Base-by-base conservation (phyloP, 2,888 invertebrate species). In the Serrognathus titanus region DNA sequence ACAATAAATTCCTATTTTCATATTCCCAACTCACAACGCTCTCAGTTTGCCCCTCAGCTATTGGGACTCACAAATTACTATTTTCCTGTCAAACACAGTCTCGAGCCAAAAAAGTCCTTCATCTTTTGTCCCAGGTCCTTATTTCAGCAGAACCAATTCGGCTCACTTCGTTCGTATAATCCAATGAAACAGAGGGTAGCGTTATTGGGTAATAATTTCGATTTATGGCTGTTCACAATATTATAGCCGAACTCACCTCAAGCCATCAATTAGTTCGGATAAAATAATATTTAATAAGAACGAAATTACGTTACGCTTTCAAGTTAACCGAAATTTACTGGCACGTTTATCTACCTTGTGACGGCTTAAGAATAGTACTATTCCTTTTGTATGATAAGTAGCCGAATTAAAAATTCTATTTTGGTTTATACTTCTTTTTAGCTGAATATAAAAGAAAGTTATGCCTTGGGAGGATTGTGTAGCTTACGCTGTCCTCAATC, bases 41-140 rank as follows among this genome's bases (percentile, higher is more conserved):
- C 12, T 43, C 43, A 43, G 43, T 43, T 20, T 9, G 43, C n/a
- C 54, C 53, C 48, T 49, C 57, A 57, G 57, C 65, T 53, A 54
- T 57, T 51, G 69, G 68, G 70, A 67, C 60, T 67, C 68, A 69
- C 70, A 71, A 70, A 70, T 71, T 69, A 70, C 68, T 65, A 66
- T 69, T 70, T 67, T 64, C 63, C 69, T 69, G 69, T 69, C 70
- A 71, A 64, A 63, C 60, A 63, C 70, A 70, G 60, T 57, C 61
- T 56, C 55, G 62, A 46, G 49, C 58, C 51, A 53, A 56, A 53
- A 56, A 62, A 63, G 55, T 57, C 46, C 59, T 56, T 57, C 59
- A 53, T 59, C 59, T 49, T 55, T 55, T 55, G 52, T 55, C 43
- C 13, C 20, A 20, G 10, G 9, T 16, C 43, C 43, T 43, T 43